Conservation (phyloP, 2,113 vertebrate genomes). For the Marmota flaviventris region DNA sequence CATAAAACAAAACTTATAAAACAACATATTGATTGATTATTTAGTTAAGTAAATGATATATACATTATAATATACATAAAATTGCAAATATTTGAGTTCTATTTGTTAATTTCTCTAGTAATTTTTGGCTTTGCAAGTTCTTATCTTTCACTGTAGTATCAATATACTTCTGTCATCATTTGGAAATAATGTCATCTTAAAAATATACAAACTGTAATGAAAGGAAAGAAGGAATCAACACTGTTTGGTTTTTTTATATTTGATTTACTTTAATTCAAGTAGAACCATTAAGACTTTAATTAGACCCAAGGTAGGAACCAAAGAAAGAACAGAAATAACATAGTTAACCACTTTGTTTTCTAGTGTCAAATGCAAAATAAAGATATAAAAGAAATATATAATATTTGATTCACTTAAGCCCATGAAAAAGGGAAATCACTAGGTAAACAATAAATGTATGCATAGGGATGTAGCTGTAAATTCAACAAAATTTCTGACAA, state of each 20-base stretch:
- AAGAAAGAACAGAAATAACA: not conserved
- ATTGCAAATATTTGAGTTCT: not conserved
- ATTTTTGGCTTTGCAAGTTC: not conserved
- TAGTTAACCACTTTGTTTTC: not conserved
- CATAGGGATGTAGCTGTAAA: not conserved
- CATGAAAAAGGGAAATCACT: not conserved
- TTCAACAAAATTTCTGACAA: not conserved
- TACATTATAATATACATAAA: not conserved
- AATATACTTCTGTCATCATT: not conserved
- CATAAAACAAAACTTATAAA: not conserved
- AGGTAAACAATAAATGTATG: not conserved
- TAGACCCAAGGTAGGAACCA: not conserved
- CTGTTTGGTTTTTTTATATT: not conserved
- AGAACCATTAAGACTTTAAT: not conserved
- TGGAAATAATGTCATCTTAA: not conserved
- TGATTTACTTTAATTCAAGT: not conserved
- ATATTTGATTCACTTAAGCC: not conserved
- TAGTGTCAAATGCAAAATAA: not conserved
- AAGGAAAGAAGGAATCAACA: not conserved
- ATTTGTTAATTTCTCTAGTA: not conserved
- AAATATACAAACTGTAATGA: not conserved
- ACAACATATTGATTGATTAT: not conserved
- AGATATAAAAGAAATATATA: too few species aligned
- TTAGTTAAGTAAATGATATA: not conserved
- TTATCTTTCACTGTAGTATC: not conserved